Percentiles rank a stretch among this genome's conserved stretches.
Evolutionary conservation across 1,140 invertebrate species (phyloP).

Genomic region (Drosophila chauvacae): DNA sequence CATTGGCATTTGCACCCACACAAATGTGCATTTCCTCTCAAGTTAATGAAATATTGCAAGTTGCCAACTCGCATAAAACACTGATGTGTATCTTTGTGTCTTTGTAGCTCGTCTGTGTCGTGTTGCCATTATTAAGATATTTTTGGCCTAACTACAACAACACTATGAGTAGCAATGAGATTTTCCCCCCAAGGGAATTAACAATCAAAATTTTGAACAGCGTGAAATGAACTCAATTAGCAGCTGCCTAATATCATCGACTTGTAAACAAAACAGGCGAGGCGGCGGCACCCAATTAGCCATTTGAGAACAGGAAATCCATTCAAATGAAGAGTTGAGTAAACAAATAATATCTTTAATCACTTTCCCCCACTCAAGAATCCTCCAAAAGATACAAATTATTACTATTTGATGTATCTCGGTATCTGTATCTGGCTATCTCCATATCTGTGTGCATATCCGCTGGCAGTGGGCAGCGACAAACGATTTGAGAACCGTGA

Average conservation of each 20-base stretch:
- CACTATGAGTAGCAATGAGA: constrained; percentile 15
- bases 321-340: constrained; percentile 18
- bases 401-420: constrained; percentile 20
- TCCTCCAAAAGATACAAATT: too few relatives aligned
- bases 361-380: constrained; percentile 15
- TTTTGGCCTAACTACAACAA: constrained; percentile 20
- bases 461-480: constrained; percentile 68
- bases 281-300: constrained; percentile 30
- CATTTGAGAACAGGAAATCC: constrained; percentile 28
- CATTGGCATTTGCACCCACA: constrained; percentile 27
- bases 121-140: constrained; percentile 9
- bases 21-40: constrained; percentile 36
- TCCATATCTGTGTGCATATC: constrained; percentile 45
- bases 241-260: constrained; percentile 45
- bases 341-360: constrained; percentile 43
- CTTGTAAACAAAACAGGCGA: constrained; percentile 37
- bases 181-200: constrained; percentile 2
- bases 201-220: constrained; percentile 31
- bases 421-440: constrained; percentile 21
- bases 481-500: constrained; percentile 73
- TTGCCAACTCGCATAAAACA: constrained; percentile 35
- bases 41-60: constrained; percentile 45
- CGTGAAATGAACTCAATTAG: constrained; percentile 49
- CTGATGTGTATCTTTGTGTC: not conserved
- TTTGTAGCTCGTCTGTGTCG: constrained; percentile 3